Evolutionary conservation across 35 echinoderm and acorn worm species (phyloP).

Genomic region (Ptychodera flava): DNA sequence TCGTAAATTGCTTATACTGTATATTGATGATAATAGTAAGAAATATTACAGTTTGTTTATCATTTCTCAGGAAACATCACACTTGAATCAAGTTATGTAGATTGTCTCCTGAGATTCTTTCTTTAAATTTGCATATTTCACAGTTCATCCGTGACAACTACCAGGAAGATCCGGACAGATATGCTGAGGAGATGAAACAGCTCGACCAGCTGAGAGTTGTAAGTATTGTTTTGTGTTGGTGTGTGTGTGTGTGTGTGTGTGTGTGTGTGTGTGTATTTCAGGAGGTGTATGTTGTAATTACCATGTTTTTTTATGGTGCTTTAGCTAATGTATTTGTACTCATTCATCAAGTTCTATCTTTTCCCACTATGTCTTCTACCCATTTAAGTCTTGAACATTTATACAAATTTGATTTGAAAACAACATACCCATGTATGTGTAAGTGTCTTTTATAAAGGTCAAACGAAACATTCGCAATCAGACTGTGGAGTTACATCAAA

Average conservation of each 20-base stretch:
- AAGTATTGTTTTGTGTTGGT: slow-evolving; percentile 44
- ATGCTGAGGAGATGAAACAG: slow-evolving; percentile 88
- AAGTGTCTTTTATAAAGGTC: slow-evolving; percentile 11
- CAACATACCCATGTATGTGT: background rate
- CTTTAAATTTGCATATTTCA: slow-evolving; percentile 12
- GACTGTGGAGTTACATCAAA: no score
- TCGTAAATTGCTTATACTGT: background rate
- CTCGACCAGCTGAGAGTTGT: slow-evolving; percentile 82
- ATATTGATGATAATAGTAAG: background rate
- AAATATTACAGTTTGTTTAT: background rate
- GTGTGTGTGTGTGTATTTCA: background rate
- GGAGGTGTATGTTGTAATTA: background rate
- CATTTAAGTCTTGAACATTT: background rate
- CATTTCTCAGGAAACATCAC: background rate
- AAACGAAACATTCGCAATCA: no score
- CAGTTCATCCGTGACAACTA: slow-evolving; percentile 77
- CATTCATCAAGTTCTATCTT: background rate
- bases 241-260: background rate
- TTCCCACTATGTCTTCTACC: background rate
- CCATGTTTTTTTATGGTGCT: background rate
- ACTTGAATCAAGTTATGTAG: background rate
- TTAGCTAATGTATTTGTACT: background rate
- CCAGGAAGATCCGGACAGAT: slow-evolving; percentile 79
- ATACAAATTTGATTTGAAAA: background rate
- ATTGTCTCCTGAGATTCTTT: slow-evolving; percentile 6